Evolutionary conservation across 2,888 invertebrate genomes (phyloP).

Genomic region (Clostera curtula): DNA sequence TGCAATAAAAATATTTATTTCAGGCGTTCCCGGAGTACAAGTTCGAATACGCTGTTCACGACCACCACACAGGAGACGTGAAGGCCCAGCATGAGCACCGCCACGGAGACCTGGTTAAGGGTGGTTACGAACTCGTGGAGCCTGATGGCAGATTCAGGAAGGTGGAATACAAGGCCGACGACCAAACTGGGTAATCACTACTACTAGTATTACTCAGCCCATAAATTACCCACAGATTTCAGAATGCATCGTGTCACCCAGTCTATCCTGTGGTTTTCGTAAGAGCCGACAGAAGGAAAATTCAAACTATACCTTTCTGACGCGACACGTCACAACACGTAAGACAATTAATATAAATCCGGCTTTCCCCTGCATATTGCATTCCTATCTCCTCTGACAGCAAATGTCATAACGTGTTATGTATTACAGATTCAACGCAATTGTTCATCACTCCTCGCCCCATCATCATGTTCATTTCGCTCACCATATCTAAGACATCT

Average conservation of each 20-base stretch:
- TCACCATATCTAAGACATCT: conserved; percentile 39
- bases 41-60: conserved; percentile 70
- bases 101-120: conserved; percentile 76
- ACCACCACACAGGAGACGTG: conserved; percentile 73
- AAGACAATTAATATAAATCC: no score
- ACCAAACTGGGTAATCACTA: conserved; percentile 67
- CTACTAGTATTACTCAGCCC: no score
- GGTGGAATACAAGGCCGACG: conserved; percentile 79
- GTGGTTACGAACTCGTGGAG: conserved; percentile 77
- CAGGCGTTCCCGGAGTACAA: conserved; percentile 74
- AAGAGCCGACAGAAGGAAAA: no score
- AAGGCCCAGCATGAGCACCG: conserved; percentile 69
- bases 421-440: conserved; percentile 75
- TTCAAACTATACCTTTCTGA: no score
- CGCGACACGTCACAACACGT: no score
- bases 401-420: neutral
- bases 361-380: no score
- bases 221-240: no score
- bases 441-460: conserved; percentile 70
- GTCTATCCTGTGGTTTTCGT: no score
- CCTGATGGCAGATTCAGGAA: conserved; percentile 78
- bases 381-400: neutral
- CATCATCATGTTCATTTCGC: conserved; percentile 67
- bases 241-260: no score
- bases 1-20: neutral